A percentile compares a stretch with the other conserved stretches of the same genome.
These are phyloP conservation scores for Semicossyphus pulcher DNA, from an alignment of 2,113 vertebrate genomes.

Conservation along the genomic window DNA sequence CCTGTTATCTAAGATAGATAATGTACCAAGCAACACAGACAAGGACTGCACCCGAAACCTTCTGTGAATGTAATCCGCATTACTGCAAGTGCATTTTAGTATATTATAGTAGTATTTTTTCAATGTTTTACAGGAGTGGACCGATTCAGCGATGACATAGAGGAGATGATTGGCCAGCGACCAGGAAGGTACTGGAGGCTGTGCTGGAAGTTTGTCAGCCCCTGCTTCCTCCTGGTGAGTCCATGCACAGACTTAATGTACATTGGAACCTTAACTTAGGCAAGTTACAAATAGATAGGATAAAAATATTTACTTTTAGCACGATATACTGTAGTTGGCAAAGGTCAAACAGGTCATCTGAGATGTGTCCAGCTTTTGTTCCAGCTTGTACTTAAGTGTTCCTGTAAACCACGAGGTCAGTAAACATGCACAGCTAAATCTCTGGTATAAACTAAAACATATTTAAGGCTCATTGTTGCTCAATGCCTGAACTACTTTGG, in stretches of 20 bases:
- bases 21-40: background rate
- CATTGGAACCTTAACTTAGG: background rate
- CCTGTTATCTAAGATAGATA: too few relatives aligned
- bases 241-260: background rate
- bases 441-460: too few relatives aligned
- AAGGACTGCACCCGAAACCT: background rate
- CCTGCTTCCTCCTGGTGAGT: slow-evolving; percentile 91
- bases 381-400: background rate
- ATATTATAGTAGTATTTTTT: too few relatives aligned
- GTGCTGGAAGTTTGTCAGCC: slow-evolving; percentile 94
- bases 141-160: slow-evolving; percentile 91
- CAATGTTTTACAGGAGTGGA: slow-evolving; percentile 84
- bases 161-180: slow-evolving; percentile 90
- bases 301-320: background rate
- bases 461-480: too few relatives aligned
- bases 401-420: background rate
- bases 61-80: background rate
- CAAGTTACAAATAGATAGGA: background rate
- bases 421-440: too few relatives aligned
- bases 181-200: slow-evolving; percentile 91
- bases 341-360: background rate
- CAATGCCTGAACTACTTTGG: background rate
- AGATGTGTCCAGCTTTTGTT: background rate
- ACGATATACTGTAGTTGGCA: too few relatives aligned
- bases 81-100: background rate